These are phyloP conservation scores for Cyaniris semiargus DNA, from an alignment of 2,888 invertebrate species.

Conservation along the genomic window DNA sequence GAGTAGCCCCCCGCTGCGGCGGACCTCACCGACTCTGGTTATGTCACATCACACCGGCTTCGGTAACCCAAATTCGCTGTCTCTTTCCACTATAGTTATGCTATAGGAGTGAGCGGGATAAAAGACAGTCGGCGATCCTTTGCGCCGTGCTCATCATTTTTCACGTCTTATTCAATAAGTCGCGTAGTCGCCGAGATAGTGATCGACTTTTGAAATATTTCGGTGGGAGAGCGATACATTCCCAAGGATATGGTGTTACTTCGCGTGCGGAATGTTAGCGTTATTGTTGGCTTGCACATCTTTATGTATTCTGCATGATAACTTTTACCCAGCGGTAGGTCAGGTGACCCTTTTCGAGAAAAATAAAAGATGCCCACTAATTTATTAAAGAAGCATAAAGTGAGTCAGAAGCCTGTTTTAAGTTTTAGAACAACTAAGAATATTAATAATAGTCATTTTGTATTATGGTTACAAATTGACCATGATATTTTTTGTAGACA, in stretches of 20 bases:
- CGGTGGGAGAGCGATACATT: slow-evolving; percentile 72
- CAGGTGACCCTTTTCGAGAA: slow-evolving; percentile 14
- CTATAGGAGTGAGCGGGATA: slow-evolving; percentile 53
- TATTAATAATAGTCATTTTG: too few species aligned
- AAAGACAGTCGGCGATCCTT: slow-evolving; percentile 68
- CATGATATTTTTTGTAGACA: background rate
- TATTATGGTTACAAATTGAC: too few species aligned
- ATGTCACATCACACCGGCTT: slow-evolving; percentile 70
- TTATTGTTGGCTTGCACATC: slow-evolving; percentile 44
- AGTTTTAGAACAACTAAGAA: background rate
- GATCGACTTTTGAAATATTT: slow-evolving; percentile 78
- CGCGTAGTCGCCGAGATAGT: slow-evolving; percentile 75
- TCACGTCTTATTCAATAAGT: slow-evolving; percentile 80
- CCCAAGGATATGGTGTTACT: slow-evolving; percentile 80
- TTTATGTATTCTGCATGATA: slow-evolving; percentile 21
- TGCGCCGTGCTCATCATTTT: slow-evolving; percentile 75
- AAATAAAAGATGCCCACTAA: slow-evolving; percentile 17
- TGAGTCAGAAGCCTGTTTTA: slow-evolving; percentile 6
- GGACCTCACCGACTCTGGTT: slow-evolving; percentile 67
- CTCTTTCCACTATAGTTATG: slow-evolving; percentile 50
- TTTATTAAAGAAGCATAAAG: background rate
- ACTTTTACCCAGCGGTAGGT: slow-evolving; percentile 17
- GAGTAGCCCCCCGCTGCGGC: slow-evolving; percentile 64
- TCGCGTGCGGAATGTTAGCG: slow-evolving; percentile 72
- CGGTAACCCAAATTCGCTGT: slow-evolving; percentile 67